phyloP scores from a whole-genome alignment of 2,888 invertebrate genomes.

The Aleiodes testaceus region DNA sequence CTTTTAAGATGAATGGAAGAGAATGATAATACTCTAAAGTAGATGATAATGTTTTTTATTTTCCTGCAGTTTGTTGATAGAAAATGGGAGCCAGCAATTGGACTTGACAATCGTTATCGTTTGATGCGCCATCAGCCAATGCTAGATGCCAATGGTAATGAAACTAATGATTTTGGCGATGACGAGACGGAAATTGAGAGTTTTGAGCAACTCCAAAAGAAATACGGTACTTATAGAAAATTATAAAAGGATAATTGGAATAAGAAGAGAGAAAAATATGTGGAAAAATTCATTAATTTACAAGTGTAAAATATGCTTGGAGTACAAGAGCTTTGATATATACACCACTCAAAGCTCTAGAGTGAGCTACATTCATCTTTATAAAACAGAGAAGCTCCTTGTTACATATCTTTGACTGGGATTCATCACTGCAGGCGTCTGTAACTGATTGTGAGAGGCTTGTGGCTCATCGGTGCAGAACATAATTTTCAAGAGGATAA shows the following conservation, averaged over 20 bases:
- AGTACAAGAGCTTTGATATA: conserved; percentile 4
- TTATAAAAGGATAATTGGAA: neutral
- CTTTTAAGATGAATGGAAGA: too few relatives aligned
- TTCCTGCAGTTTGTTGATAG: conserved; percentile 53
- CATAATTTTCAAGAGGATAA: neutral
- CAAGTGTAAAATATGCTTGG: neutral
- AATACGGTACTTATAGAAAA: neutral
- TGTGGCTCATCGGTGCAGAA: conserved; percentile 16
- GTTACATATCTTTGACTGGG: conserved; percentile 1
- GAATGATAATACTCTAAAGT: neutral
- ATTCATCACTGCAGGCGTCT: conserved; percentile 15
- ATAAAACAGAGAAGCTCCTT: conserved; percentile 31
- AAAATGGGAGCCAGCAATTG: conserved; percentile 58
- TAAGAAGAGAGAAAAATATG: neutral
- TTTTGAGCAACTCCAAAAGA: conserved; percentile 10
- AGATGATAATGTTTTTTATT: neutral
- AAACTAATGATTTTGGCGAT: conserved; percentile 61
- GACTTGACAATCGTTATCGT: conserved; percentile 69
- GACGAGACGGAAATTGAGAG: conserved; percentile 46
- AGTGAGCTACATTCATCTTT: conserved; percentile 18
- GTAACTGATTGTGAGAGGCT: conserved; percentile 12
- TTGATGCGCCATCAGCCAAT: conserved; percentile 65
- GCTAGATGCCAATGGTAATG: conserved; percentile 63
- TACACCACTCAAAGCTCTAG: neutral
- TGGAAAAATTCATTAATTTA: neutral